Evolutionary conservation across 35 echinoderm and acorn worm genomes (phyloP).

Genomic region (Amphiura filiformis): DNA sequence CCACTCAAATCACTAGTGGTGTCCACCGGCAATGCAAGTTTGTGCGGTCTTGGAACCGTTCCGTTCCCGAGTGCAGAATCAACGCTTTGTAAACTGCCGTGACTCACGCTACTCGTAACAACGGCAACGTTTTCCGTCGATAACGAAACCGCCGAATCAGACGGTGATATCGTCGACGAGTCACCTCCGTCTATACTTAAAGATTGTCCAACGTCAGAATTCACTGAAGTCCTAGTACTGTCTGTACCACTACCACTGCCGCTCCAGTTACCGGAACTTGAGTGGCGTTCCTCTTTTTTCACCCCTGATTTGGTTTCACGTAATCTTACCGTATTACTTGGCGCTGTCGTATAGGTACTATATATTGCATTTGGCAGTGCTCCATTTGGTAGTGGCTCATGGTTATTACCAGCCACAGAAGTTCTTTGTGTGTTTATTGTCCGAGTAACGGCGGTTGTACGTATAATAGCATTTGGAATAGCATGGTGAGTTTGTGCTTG

Average conservation of each 20-base stretch:
- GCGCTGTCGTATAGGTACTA: slow-evolving; percentile 2
- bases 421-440: slow-evolving; percentile 27
- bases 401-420: neutral
- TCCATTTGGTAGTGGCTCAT: neutral
- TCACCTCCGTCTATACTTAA: slow-evolving; percentile 7
- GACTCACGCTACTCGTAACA: neutral
- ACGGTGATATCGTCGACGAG: slow-evolving; percentile 54
- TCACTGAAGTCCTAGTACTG: slow-evolving; percentile 68
- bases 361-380: neutral
- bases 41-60: neutral
- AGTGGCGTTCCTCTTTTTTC: slow-evolving; percentile 81
- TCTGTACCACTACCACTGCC: slow-evolving; percentile 65
- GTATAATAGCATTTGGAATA: slow-evolving; percentile 49
- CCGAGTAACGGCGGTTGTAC: slow-evolving; percentile 11
- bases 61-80: slow-evolving; percentile 19
- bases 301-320: slow-evolving; percentile 53
- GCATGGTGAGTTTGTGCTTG: slow-evolving; percentile 23
- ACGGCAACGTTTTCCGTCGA: slow-evolving; percentile 50
- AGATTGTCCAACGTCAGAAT: slow-evolving; percentile 67
- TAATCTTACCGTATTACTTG: slow-evolving; percentile 42
- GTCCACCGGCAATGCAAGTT: neutral
- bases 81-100: slow-evolving; percentile 13
- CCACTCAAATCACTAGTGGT: slow-evolving; percentile 47
- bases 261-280: slow-evolving; percentile 99
- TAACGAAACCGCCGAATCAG: slow-evolving; percentile 94